Evolutionary conservation across 2,888 invertebrate species (phyloP).

Genomic region (Vannuccia rotundouncinata): DNA sequence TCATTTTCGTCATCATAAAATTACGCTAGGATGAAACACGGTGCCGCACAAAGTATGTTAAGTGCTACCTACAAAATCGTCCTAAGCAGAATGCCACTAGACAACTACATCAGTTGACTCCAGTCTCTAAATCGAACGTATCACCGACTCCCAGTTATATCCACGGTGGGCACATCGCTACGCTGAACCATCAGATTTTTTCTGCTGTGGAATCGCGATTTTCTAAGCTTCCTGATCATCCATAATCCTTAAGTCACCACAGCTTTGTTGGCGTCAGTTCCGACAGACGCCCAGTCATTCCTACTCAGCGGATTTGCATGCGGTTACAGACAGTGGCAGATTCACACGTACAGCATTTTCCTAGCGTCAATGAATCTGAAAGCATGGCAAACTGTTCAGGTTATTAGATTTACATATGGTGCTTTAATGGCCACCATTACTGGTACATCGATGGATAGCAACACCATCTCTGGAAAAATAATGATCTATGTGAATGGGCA

Average conservation of each 20-base stretch:
- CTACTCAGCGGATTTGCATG: not conserved
- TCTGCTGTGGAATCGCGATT: too few species aligned
- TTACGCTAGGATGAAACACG: not conserved
- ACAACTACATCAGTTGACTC: not conserved
- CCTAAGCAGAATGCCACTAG: not conserved
- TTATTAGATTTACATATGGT: not conserved
- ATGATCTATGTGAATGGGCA: not conserved
- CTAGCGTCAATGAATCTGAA: not conserved
- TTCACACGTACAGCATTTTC: not conserved
- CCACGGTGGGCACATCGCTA: not conserved
- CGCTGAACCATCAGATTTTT: not conserved
- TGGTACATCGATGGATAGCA: not conserved
- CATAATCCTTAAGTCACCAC: too few species aligned
- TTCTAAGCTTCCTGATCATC: too few species aligned
- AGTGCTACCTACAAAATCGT: not conserved
- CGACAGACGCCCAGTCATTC: not conserved
- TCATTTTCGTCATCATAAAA: not conserved
- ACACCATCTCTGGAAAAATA: not conserved
- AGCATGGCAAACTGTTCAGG: not conserved
- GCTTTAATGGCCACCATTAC: not conserved
- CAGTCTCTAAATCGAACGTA: not conserved
- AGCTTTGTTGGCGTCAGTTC: not conserved
- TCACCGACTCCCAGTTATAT: not conserved
- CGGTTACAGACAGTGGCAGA: not conserved
- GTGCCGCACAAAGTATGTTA: not conserved